Evolutionary conservation across 2,888 invertebrate species (phyloP), one percentile per base, ranked within the genome.

Genomic region (Meteorus colon): DNA sequence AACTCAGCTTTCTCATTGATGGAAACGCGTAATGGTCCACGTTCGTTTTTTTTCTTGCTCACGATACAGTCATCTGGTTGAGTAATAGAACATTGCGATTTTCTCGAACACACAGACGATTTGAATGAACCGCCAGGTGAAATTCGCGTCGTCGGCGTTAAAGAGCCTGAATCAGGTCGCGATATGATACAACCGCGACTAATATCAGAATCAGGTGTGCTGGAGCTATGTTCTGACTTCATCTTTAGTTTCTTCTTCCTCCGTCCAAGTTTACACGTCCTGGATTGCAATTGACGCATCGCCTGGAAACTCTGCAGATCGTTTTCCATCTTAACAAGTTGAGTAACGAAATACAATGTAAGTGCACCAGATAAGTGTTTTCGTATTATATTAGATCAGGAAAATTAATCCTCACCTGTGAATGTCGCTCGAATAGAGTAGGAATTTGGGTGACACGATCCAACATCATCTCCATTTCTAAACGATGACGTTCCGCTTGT

Each of bases 381-480:
- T 14, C 16, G 45, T 45, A 59, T 10, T 16, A 24, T 24, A 24
- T 24, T 24, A 1, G 24, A 24, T 24, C 24, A 24, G 24, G 24
- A n/a, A 55, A n/a, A 55, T 55, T 62, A 16, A 62, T 41, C 8
- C 34, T n/a, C 86, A 93, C 93, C 77, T 93, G 93, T 63, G 94
- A 93, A 84, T 93, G 93, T 79, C 94, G 90, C 87, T 94, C 94
- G 83, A 94, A 94, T 6, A 94, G 91, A 82, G 94, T 92, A 0
- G 94, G 94, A 81, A 94, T 94, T 81, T 92, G 92, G 74, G 93
- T 93, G 0, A 95, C 94, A 80, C 94, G 91, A 29, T 93, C 93
- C 79, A 94, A 90, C 94, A 95, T 95, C 80, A 93, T 87, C 84
- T 94, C 93, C 94, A 95, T 95, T 83, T 94, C 92, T 78, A 94